Conservation (phyloP, 2,113 vertebrate species). For the Collichthys lucidus region DNA sequence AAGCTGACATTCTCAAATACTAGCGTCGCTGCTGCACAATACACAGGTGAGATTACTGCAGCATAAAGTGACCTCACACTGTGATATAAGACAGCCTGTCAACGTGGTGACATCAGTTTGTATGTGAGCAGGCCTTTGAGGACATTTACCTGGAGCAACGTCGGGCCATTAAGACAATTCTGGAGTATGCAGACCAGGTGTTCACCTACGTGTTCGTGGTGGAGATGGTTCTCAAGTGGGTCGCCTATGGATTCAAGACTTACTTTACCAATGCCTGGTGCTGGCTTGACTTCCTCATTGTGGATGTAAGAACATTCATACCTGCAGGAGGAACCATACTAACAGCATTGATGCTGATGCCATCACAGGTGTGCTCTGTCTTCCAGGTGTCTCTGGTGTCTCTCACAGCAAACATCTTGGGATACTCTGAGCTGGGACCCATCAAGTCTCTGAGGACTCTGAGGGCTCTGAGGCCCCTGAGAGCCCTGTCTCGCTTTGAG, state of each 20-base stretch:
- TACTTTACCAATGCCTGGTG: slow-evolving; percentile 99
- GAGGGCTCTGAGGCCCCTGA: slow-evolving; percentile 91
- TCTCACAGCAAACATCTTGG: slow-evolving; percentile 93
- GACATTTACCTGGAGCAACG: slow-evolving; percentile 94
- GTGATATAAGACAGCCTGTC: background rate
- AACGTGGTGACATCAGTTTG: background rate
- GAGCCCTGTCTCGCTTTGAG: slow-evolving; percentile 95
- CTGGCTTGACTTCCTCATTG: slow-evolving; percentile 97
- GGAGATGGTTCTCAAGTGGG: slow-evolving; percentile 98
- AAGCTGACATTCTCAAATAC: slow-evolving; percentile 15
- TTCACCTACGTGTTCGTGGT: slow-evolving; percentile 95
- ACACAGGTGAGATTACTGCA: slow-evolving; percentile 32
- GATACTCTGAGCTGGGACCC: slow-evolving; percentile 93
- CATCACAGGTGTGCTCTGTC: slow-evolving; percentile 33
- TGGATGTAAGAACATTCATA: slow-evolving; percentile 86
- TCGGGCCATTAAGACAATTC: slow-evolving; percentile 87
- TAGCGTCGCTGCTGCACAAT: slow-evolving; percentile 13
- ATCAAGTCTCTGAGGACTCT: slow-evolving; percentile 95
- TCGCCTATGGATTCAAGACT: slow-evolving; percentile 93
- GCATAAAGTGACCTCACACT: background rate
- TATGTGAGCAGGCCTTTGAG: slow-evolving; percentile 90
- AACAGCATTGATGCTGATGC: background rate
- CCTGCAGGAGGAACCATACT: background rate
- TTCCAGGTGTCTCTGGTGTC: slow-evolving; percentile 94
- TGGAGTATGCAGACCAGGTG: slow-evolving; percentile 94